Conservation (phyloP, 2,113 vertebrate genomes). For the Anhinga anhinga region DNA sequence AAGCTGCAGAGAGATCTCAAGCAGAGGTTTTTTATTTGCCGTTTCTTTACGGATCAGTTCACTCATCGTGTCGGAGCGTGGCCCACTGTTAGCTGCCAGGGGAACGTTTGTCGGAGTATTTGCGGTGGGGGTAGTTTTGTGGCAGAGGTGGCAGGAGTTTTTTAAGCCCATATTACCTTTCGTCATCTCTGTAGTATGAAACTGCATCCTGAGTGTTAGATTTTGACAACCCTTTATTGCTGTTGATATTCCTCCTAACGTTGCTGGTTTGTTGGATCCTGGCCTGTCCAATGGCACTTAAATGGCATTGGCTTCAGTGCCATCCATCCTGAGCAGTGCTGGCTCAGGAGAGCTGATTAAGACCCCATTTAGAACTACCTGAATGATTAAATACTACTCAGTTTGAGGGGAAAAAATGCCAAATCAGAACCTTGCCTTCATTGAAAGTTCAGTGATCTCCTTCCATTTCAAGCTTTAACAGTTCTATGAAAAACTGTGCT, state of each 20-base stretch:
- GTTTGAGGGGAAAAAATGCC: neutral
- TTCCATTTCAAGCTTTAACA: neutral
- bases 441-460: neutral
- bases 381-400: neutral
- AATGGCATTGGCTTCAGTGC: neutral
- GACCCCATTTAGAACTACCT: neutral
- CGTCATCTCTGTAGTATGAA: neutral
- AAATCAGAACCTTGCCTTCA: neutral
- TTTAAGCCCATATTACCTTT: neutral
- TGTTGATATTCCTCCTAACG: neutral
- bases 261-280: rapidly evolving
- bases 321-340: neutral
- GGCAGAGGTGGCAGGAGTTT: neutral
- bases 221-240: neutral
- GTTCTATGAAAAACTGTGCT: neutral
- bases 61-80: rapidly evolving
- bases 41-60: neutral
- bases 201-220: neutral
- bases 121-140: neutral
- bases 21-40: neutral
- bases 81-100: neutral
- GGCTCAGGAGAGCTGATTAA: neutral
- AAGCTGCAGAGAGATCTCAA: neutral
- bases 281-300: neutral
- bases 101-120: rapidly evolving